Percentiles rank a stretch among this genome's conserved stretches.
Conservation (phyloP, 2,888 invertebrate genomes). For the Melanargia galathea region DNA sequence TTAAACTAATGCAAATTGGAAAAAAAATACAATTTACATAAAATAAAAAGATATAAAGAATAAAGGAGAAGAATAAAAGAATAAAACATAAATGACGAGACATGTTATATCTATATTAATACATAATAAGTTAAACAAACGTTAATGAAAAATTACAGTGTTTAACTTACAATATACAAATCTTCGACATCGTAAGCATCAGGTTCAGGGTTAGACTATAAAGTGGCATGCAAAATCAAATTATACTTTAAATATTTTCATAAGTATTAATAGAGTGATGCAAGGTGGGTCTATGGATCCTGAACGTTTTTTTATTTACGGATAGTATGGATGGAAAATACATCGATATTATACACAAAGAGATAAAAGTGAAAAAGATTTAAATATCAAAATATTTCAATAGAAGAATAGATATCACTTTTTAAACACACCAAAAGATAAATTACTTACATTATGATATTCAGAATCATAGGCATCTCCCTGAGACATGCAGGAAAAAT, state of each 20-base stretch:
- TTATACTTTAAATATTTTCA: background rate
- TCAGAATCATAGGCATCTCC: constrained; percentile 32
- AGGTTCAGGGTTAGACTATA: constrained; percentile 21
- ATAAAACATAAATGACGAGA: background rate
- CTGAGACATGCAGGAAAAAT: constrained; percentile 33
- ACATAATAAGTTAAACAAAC: background rate
- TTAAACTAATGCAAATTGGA: too few relatives aligned
- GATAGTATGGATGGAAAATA: too few relatives aligned
- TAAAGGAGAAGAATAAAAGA: background rate
- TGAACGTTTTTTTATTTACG: background rate
- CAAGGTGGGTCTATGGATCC: background rate
- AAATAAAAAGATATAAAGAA: background rate
- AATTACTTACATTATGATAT: constrained; percentile 35
- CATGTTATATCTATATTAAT: background rate
- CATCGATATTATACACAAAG: too few relatives aligned
- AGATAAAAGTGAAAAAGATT: background rate
- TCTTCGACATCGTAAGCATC: constrained; percentile 16
- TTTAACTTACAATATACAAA: constrained; percentile 13
- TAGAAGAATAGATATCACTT: background rate
- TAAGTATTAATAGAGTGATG: background rate
- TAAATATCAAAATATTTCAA: background rate
- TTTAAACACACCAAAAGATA: background rate
- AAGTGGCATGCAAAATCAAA: constrained; percentile 15
- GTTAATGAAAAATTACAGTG: background rate
- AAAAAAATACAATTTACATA: too few relatives aligned